Evolutionary conservation across 2,113 vertebrate species (phyloP).

Genomic region (Scalopus aquaticus): DNA sequence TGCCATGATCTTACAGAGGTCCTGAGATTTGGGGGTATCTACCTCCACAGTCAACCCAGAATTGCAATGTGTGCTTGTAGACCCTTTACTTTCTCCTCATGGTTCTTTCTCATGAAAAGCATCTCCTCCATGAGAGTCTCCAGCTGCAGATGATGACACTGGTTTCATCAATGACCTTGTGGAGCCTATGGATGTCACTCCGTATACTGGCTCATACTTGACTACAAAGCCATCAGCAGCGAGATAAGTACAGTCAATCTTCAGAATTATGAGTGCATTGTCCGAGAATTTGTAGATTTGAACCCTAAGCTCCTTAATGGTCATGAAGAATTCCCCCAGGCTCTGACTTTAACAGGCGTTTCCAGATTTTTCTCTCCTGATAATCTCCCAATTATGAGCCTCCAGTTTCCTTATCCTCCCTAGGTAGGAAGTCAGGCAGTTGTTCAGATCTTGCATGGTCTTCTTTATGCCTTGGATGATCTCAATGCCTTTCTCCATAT

Average conservation of each 20-base stretch:
- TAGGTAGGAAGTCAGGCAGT: slow-evolving; percentile 91
- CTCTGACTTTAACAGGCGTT: slow-evolving; percentile 88
- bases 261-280: slow-evolving; percentile 91
- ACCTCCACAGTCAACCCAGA: slow-evolving; percentile 95
- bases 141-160: slow-evolving; percentile 93
- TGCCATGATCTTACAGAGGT: slow-evolving; percentile 91
- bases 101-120: slow-evolving; percentile 92
- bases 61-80: slow-evolving; percentile 88
- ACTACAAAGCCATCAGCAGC: slow-evolving; percentile 95
- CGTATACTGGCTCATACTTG: slow-evolving; percentile 96
- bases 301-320: slow-evolving; percentile 89
- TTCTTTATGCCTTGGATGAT: slow-evolving; percentile 86
- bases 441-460: slow-evolving; percentile 92
- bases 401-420: slow-evolving; percentile 90
- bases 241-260: slow-evolving; percentile 95
- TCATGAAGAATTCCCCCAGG: slow-evolving; percentile 89
- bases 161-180: slow-evolving; percentile 94
- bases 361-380: slow-evolving; percentile 89
- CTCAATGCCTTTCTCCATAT: not conserved
- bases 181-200: slow-evolving; percentile 91
- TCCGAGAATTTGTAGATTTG: slow-evolving; percentile 91
- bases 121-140: slow-evolving; percentile 95
- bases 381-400: slow-evolving; percentile 84
- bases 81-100: slow-evolving; percentile 93
- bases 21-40: slow-evolving; percentile 92